Evolutionary conservation across 2,797 vertebrate genomes (phyloP).

Genomic region (Rhodeus uyekii): DNA sequence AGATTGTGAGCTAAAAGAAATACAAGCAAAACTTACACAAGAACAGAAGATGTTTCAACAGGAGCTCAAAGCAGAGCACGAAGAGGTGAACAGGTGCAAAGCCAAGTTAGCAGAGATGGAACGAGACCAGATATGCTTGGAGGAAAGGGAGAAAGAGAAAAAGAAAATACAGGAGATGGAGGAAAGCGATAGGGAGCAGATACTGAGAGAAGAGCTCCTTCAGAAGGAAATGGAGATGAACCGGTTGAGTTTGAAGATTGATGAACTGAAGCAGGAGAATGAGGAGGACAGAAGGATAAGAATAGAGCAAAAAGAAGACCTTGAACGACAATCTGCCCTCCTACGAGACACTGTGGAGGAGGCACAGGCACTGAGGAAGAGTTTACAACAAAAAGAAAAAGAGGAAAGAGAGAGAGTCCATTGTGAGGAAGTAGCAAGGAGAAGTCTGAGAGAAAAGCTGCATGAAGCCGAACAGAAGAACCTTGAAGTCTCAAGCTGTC

Average conservation of each 20-base stretch:
- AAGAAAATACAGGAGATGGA: slow-evolving; percentile 40
- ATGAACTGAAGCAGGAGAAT: slow-evolving; percentile 34
- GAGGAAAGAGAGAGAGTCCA: slow-evolving; percentile 64
- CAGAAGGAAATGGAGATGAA: slow-evolving; percentile 13
- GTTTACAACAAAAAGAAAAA: slow-evolving; percentile 55
- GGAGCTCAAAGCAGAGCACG: slow-evolving; percentile 24
- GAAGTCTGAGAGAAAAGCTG: slow-evolving; percentile 52
- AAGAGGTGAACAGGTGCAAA: slow-evolving; percentile 25
- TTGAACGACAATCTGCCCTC: slow-evolving; percentile 39
- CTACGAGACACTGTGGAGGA: slow-evolving; percentile 45
- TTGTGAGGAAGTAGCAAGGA: slow-evolving; percentile 61
- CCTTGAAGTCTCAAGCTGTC: slow-evolving; percentile 10
- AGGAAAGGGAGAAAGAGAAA: slow-evolving; percentile 32
- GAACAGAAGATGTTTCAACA: slow-evolving; percentile 11
- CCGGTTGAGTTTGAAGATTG: slow-evolving; percentile 28
- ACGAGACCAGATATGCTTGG: not conserved
- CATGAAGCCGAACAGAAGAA: slow-evolving; percentile 34
- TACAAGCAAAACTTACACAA: slow-evolving; percentile 1
- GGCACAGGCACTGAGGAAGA: slow-evolving; percentile 18
- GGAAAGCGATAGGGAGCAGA: slow-evolving; percentile 36
- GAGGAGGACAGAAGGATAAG: slow-evolving; percentile 6
- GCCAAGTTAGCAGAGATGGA: slow-evolving; percentile 14
- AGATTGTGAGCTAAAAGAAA: slow-evolving; percentile 13
- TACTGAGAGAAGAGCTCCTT: slow-evolving; percentile 42
- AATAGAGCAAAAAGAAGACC: slow-evolving; percentile 33